phyloP scores from a whole-genome alignment of 2,888 invertebrate genomes.

The Xiphydria camelus region DNA sequence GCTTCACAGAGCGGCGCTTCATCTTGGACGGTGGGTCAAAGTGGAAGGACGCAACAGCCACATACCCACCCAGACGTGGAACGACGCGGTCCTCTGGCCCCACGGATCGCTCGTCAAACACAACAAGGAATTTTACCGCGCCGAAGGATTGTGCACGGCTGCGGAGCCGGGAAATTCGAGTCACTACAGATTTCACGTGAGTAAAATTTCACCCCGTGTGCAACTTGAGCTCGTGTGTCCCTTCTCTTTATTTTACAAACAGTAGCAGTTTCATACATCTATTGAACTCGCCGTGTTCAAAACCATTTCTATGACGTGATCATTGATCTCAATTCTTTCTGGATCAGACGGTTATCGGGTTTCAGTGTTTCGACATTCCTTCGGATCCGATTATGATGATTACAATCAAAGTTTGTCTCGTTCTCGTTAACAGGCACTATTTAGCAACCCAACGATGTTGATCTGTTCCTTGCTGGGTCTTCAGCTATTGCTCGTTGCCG shows the following conservation, averaged over 20 bases:
- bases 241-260: no score
- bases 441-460: conserved; percentile 81
- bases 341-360: no score
- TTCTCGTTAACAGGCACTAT: conserved; percentile 72
- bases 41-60: conserved; percentile 64
- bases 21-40: conserved; percentile 80
- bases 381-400: background rate
- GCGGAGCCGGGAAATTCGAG: conserved; percentile 84
- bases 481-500: conserved; percentile 70
- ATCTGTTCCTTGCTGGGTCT: conserved; percentile 74
- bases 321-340: no score
- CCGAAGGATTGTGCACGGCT: conserved; percentile 78
- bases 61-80: conserved; percentile 63
- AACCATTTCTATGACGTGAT: no score
- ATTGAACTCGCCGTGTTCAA: no score
- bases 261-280: background rate
- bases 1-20: conserved; percentile 85
- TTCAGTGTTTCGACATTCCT: no score
- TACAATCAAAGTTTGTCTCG: conserved; percentile 8
- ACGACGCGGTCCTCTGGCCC: conserved; percentile 70
- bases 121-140: conserved; percentile 73
- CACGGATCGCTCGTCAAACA: conserved; percentile 75
- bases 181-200: conserved; percentile 86
- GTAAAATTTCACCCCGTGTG: no score
- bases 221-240: background rate